Base-by-base conservation (phyloP, 2,888 invertebrate species). In the Parelbella ahira region DNA sequence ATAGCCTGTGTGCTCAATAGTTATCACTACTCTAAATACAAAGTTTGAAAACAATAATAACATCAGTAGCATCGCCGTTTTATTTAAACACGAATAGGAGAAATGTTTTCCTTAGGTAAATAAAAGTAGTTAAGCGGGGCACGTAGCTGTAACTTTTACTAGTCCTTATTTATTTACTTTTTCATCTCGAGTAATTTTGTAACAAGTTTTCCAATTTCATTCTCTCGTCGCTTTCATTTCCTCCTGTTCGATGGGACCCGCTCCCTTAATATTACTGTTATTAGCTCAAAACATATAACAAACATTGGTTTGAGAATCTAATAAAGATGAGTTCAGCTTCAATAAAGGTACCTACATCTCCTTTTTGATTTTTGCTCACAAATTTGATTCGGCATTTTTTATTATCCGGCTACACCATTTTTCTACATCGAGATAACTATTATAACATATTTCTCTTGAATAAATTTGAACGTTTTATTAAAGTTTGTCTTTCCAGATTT, bases 171-270 rank as follows among this genome's bases (percentile, higher is more conserved):
- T 78, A 79, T 80, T 83, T 80, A 74, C 62, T 79, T 71, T 80
- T 80, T 79, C 79, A 73, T 79, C 73, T 68, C 67, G 56, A 69
- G 74, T 78, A 80, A 83, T 83, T 81, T 72, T 70, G 74, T 81
- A 82, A 82, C 84, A 86, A 86, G 84, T 86, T 87, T 86, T 84
- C 83, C 86, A 86, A 87, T 86, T 87, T 86, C 80, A 78, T 82
- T 83, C 79, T 81, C 77, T 81, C 73, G 68, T 76, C 71, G 78
- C 75, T 80, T 80, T 81, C 86, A 86, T 87, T 86, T 87, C 83
- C 84, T 83, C 75, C 63, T 65, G 64, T 70, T 71, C 63, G 63
- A 62, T 63, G 66, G 63, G 64, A 60, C 64, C 64, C 68, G 66
- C 68, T 70, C 70, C 79, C 72, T 76, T 80, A 78, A 79, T 82